A percentile compares a stretch with the other conserved stretches of the same genome.
These are phyloP conservation scores for Cossypha caffra DNA, from an alignment of 2,797 vertebrate genomes.

Conservation along the genomic window DNA sequence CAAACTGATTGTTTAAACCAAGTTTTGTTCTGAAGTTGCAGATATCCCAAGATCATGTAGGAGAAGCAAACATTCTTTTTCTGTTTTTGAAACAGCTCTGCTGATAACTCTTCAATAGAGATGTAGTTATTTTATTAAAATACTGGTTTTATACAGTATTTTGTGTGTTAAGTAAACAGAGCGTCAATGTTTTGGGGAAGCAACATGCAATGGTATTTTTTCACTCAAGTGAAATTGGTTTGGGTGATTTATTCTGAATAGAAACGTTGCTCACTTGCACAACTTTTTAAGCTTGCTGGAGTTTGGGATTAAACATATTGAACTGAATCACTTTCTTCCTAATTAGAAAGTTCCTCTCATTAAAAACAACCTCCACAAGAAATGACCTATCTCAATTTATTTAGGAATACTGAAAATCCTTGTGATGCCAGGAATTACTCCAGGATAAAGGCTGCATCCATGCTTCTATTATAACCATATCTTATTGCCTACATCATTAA, in stretches of 20 bases:
- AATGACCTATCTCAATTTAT: background rate
- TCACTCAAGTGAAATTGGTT: background rate
- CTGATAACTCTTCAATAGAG: background rate
- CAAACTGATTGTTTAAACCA: background rate
- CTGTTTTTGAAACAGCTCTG: background rate
- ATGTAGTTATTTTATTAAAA: background rate
- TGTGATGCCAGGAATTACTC: background rate
- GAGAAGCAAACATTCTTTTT: background rate
- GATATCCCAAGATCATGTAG: background rate
- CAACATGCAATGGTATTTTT: background rate
- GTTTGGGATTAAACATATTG: background rate
- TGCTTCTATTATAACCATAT: background rate
- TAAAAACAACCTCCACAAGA: fast-evolving
- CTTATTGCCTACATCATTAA: background rate
- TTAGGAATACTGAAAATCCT: background rate
- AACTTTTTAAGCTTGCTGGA: background rate
- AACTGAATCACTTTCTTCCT: background rate
- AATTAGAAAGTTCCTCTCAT: background rate
- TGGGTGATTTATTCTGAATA: background rate
- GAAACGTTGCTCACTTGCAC: background rate
- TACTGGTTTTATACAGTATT: background rate
- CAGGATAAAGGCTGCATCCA: background rate
- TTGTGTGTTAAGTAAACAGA: background rate
- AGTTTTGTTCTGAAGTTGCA: background rate
- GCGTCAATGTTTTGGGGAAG: background rate